Base-by-base conservation (phyloP, 1,140 invertebrate genomes). In the Cheumatopsyche charites region DNA sequence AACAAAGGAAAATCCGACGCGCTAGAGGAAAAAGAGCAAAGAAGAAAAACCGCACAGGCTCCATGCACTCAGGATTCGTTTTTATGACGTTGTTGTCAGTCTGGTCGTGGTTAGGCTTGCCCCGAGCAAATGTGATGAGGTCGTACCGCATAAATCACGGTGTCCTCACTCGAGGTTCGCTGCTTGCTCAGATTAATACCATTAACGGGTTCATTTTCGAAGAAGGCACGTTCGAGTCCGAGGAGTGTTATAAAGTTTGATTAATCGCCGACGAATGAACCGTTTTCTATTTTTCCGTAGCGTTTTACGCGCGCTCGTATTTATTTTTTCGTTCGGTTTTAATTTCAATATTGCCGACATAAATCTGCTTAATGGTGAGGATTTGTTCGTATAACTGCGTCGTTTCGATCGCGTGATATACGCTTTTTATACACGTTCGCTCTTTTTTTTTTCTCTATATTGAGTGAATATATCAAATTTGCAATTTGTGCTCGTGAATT, bases 341-440 rank as follows among this genome's bases (percentile, higher is more conserved):
- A 58, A 58, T 25, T 58, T 26, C 55, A 58, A 58, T 58, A 58
- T 58, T 58, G 23, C 47, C 47, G 47, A 52, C 47, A 52, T 52
- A 52, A 52, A 52, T 52, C 47, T 52, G 19, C 19, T 52, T 52
- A 52, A 52, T 52, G 47, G 47, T 52, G 47, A 15, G 47, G 47
- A 52, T 52, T 52, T 52, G 47, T 52, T 17, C 47, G 47, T 17
- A 52, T 52, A 52, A 52, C 47, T 52, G 19, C 47, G 15, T 19
- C 47, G 9, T 17, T 36, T 9, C 29, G 29, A 36, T 36, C 29
- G 29, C 9, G 29, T 36, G 29, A 36, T 36, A 36, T 36, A 36
- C 29, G 29, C 29, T 36, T 36, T 36, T 36, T 36, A 36, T 36
- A 9, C n/a, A n/a, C n/a, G n/a, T n/a, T n/a, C 29, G 29, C 29